A percentile compares a stretch with the other conserved stretches of the same genome.
These are phyloP conservation scores for Ips typographus DNA, from an alignment of 1,140 invertebrate genomes.

Conservation along the genomic window DNA sequence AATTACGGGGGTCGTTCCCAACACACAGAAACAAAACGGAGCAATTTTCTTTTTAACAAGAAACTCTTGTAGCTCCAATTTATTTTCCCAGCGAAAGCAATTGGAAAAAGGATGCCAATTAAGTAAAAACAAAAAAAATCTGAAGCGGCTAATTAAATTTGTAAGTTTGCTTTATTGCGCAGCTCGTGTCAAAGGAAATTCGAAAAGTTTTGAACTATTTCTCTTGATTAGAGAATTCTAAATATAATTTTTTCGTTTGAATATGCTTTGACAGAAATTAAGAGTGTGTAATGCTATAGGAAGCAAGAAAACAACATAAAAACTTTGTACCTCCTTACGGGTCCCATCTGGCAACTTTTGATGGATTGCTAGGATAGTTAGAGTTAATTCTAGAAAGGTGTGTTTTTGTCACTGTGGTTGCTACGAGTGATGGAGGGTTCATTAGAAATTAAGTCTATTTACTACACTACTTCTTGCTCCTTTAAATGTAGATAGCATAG, in stretches of 20 bases:
- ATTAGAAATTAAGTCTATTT: neutral
- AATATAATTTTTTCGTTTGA: neutral
- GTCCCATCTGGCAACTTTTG: conserved; percentile 19
- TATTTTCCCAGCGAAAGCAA: conserved; percentile 21
- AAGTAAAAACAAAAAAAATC: conserved; percentile 27
- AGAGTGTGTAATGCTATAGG: neutral
- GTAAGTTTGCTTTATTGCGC: conserved; percentile 25
- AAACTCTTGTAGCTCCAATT: conserved; percentile 19
- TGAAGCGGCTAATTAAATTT: conserved; percentile 24
- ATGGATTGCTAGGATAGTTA: conserved; percentile 12
- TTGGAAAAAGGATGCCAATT: conserved; percentile 25
- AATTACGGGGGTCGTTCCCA: neutral
- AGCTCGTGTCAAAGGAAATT: conserved; percentile 12
- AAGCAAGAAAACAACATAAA: neutral
- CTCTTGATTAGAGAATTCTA: neutral
- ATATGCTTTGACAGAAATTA: neutral
- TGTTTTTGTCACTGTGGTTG: neutral
- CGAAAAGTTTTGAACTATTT: conserved; percentile 7
- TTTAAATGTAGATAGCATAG: no score
- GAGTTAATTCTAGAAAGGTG: conserved; percentile 12
- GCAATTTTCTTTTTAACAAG: conserved; percentile 18
- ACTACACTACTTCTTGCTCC: no score
- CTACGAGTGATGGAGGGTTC: neutral
- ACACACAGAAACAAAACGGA: conserved; percentile 10
- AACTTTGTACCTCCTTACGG: conserved; percentile 14